phyloP scores from a whole-genome alignment of 1,140 invertebrate species.

The Solenopsis fugax region DNA sequence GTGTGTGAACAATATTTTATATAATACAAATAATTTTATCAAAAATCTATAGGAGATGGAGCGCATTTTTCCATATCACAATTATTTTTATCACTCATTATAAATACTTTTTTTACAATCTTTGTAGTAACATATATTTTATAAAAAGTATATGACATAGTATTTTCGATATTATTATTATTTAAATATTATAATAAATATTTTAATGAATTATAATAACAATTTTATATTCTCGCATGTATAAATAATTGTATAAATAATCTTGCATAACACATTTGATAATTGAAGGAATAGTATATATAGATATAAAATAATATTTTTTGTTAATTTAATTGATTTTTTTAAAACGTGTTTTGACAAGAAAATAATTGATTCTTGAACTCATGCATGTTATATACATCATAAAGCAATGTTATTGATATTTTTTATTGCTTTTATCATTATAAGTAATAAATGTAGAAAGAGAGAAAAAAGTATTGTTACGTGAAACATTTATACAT shows the following conservation, averaged over 20 bases:
- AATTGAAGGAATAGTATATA: not conserved
- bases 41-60: no score
- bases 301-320: not conserved
- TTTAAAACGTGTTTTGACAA: not conserved
- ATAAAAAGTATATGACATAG: not conserved
- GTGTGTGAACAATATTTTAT: not conserved
- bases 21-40: constrained; percentile 15
- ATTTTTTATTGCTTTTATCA: not conserved
- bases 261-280: not conserved
- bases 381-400: not conserved
- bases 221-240: not conserved
- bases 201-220: not conserved
- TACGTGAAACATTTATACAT: not conserved
- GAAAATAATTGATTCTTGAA: not conserved
- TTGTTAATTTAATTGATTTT: not conserved
- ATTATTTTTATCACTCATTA: not conserved
- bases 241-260: not conserved
- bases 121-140: not conserved
- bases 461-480: not conserved
- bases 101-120: not conserved
- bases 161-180: not conserved
- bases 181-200: not conserved
- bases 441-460: not conserved
- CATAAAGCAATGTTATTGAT: not conserved
- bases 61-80: not conserved